Conservation (phyloP, 2,888 invertebrate genomes). For the Brachyptera risi region DNA sequence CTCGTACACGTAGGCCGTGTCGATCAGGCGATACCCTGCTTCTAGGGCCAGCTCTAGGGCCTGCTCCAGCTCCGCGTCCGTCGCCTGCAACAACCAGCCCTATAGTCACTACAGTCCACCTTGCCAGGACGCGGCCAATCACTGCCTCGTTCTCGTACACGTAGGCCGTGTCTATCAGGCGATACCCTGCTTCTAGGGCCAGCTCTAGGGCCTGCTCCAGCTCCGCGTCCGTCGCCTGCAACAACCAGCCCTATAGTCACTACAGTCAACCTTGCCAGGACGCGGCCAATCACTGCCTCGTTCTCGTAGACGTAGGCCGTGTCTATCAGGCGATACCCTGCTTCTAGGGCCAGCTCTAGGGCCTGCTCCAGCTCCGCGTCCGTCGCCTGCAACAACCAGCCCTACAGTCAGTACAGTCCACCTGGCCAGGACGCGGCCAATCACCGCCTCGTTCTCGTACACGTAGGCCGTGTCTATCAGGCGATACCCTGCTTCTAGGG, state of each 20-base stretch:
- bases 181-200: conserved; percentile 72
- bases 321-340: conserved; percentile 81
- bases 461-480: conserved; percentile 78
- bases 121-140: conserved; percentile 66
- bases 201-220: conserved; percentile 62
- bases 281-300: conserved; percentile 69
- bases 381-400: conserved; percentile 38
- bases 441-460: conserved; percentile 70
- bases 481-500: conserved; percentile 72
- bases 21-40: conserved; percentile 79
- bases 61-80: conserved; percentile 55
- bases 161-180: conserved; percentile 78
- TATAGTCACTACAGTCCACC: neutral
- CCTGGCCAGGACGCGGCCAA: conserved; percentile 53
- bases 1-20: conserved; percentile 71
- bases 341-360: conserved; percentile 63
- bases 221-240: conserved; percentile 47
- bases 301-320: conserved; percentile 74
- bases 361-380: conserved; percentile 60
- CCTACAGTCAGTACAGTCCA: neutral
- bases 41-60: conserved; percentile 67
- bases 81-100: conserved; percentile 51
- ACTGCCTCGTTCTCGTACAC: conserved; percentile 72
- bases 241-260: too few relatives aligned
- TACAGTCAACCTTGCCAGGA: conserved; percentile 45